Base-by-base conservation (phyloP, 2,797 vertebrate species). In the Intellagama lesueurii region DNA sequence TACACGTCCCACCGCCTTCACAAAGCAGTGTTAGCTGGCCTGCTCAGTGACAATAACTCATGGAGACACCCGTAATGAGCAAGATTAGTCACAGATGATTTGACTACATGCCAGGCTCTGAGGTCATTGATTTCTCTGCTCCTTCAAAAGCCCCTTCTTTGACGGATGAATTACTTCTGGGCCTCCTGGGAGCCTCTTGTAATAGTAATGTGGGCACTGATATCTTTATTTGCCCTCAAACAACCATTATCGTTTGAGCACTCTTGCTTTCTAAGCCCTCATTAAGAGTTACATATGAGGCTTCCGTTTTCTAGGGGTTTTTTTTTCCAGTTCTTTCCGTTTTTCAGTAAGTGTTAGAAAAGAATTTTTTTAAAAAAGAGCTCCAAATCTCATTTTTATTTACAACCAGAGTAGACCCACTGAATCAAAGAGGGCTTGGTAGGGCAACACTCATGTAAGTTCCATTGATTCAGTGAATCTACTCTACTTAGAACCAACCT, bases 41-140 rank as follows among this genome's bases (percentile, higher is more conserved):
- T 85, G 52, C 49, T 76, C 66, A 17, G 2, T 72, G 75, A 72
- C 79, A 69, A 44, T 83, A 90, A 86, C 72, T 56, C 85, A 78
- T 16, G 75, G 88, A 82, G 84, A 76, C 79, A 78, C 40, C 56
- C 32, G 17, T 78, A 90, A 78, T 70, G 85, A 78, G 80, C 73
- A 70, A 83, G 49, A 87, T 83, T 90, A 90, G 73, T 83, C 89
- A 90, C 85, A 69, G 47, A 44, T 56, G 32, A 87, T 77, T 70
- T 78, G 66, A 77, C 78, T 82, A 77, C 4, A 68, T 73, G 16
- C 56, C 35, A 79, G 79, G 64, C 14, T 83, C 47, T 32, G n/a
- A 32, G 72, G 73, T 70, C 80, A 83, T 47, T 83, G 85, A 77
- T 83, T 83, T 87, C 76, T 89, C 32, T 32, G 12, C 72, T 70